These are phyloP conservation scores for Pangasius krempfi DNA, from an alignment of 2,797 vertebrate genomes.

Conservation along the genomic window DNA sequence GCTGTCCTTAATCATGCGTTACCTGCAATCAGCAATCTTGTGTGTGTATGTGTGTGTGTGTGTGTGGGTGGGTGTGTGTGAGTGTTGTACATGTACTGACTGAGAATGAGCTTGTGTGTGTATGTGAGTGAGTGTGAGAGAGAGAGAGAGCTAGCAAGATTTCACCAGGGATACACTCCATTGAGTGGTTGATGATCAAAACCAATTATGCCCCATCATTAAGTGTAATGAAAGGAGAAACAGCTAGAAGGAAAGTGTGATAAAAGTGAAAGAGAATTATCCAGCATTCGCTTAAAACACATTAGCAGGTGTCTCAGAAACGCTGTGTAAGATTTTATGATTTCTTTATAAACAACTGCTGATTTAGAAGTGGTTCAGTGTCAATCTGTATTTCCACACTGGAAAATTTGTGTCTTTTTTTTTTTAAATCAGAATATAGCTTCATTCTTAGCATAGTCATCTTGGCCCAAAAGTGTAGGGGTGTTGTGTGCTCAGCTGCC, in stretches of 20 bases:
- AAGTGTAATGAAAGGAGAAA: constrained; percentile 57
- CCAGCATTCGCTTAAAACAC: constrained; percentile 24
- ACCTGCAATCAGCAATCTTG: constrained; percentile 57
- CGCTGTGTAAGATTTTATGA: not conserved
- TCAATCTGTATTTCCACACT: not conserved
- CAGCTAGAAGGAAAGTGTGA: constrained; percentile 20
- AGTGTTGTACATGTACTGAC: not conserved
- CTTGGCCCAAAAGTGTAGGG: not conserved
- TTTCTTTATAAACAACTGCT: constrained; percentile 8
- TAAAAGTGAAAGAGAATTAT: constrained; percentile 37
- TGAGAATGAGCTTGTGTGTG: not conserved
- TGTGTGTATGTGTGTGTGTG: not conserved
- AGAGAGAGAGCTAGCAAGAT: constrained; percentile 20
- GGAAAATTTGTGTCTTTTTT: not conserved
- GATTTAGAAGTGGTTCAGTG: not conserved
- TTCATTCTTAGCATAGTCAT: not conserved
- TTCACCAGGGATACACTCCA: constrained; percentile 59
- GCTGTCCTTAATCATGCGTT: constrained; percentile 60
- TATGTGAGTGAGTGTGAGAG: not conserved
- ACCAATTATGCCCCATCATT: constrained; percentile 64
- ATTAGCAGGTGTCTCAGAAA: constrained; percentile 25
- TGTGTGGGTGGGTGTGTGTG: not conserved
- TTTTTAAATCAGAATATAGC: not conserved
- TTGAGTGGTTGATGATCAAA: constrained; percentile 64
- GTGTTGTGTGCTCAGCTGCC: not conserved